phyloP scores from a whole-genome alignment of 2,888 invertebrate genomes.

The Drosophila phalerata region DNA sequence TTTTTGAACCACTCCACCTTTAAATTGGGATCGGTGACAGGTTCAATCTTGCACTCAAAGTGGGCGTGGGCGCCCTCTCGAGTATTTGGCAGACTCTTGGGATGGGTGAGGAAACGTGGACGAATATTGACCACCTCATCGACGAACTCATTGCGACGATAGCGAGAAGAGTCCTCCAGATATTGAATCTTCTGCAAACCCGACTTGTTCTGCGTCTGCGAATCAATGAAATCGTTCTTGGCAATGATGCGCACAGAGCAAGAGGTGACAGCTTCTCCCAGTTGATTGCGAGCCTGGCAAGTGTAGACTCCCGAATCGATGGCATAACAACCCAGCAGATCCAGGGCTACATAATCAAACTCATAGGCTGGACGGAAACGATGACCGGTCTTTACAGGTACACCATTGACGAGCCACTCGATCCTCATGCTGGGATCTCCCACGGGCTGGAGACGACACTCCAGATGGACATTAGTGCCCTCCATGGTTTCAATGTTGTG shows the following conservation, averaged over 20 bases:
- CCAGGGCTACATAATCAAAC: slow-evolving; percentile 98
- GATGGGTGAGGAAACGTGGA: slow-evolving; percentile 94
- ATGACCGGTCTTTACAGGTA: slow-evolving; percentile 95
- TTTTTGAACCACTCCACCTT: slow-evolving; percentile 99
- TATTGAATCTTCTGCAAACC: slow-evolving; percentile 97
- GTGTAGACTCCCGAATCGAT: slow-evolving; percentile 98
- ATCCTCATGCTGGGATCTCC: slow-evolving; percentile 96
- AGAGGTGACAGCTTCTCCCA: slow-evolving; percentile 97
- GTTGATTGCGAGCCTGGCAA: slow-evolving; percentile 96
- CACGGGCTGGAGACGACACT: slow-evolving; percentile 95
- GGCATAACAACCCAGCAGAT: slow-evolving; percentile 98
- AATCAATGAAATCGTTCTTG: slow-evolving; percentile 95
- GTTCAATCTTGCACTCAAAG: slow-evolving; percentile 98
- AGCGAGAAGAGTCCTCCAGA: slow-evolving; percentile 94
- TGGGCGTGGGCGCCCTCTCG: slow-evolving; percentile 97
- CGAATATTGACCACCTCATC: slow-evolving; percentile 94
- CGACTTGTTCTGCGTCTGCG: slow-evolving; percentile 95
- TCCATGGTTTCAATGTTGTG: slow-evolving; percentile 96
- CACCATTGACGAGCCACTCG: slow-evolving; percentile 98
- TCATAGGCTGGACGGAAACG: slow-evolving; percentile 98
- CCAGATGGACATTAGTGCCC: slow-evolving; percentile 96
- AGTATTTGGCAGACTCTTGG: slow-evolving; percentile 94
- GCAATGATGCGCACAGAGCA: slow-evolving; percentile 95
- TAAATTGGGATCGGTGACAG: slow-evolving; percentile 97
- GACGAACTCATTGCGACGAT: slow-evolving; percentile 92